Evolutionary conservation across 2,888 invertebrate species (phyloP).

Genomic region (Apodemia zela): DNA sequence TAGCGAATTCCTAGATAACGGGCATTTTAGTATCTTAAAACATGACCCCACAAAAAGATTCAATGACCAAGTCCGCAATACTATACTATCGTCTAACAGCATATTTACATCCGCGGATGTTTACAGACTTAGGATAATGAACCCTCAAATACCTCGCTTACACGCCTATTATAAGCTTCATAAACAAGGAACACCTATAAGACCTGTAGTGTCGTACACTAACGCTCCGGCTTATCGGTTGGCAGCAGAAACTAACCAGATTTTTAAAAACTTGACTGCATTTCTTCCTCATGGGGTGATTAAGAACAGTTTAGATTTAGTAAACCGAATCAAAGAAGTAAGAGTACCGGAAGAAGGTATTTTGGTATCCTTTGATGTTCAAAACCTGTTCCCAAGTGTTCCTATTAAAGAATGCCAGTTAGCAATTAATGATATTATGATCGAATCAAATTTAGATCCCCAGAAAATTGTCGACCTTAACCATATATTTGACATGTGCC

Average conservation of each 20-base stretch:
- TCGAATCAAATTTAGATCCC: too few relatives aligned
- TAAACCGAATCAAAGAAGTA: background rate
- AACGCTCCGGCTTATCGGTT: background rate
- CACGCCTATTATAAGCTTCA: too few relatives aligned
- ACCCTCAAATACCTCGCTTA: too few relatives aligned
- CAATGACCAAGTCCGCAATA: background rate
- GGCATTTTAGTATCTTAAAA: background rate
- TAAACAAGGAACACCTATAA: too few relatives aligned
- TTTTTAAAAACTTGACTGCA: background rate
- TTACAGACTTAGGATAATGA: too few relatives aligned
- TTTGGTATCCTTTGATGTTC: slow-evolving; percentile 13
- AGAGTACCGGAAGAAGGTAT: background rate
- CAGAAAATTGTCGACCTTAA: too few relatives aligned
- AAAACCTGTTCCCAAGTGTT: too few relatives aligned
- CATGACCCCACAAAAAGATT: too few relatives aligned
- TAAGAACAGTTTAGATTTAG: background rate
- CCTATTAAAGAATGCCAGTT: too few relatives aligned
- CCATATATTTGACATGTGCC: too few relatives aligned
- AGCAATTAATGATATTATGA: too few relatives aligned
- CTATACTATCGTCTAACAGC: background rate
- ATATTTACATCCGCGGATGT: background rate
- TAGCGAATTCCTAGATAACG: background rate
- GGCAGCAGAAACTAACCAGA: background rate
- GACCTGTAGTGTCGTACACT: slow-evolving; percentile 9
- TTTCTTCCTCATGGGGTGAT: background rate